Evolutionary conservation across 2,113 vertebrate species (phyloP), one percentile per base, ranked within the genome.

Genomic region (Crotalus horridus): DNA sequence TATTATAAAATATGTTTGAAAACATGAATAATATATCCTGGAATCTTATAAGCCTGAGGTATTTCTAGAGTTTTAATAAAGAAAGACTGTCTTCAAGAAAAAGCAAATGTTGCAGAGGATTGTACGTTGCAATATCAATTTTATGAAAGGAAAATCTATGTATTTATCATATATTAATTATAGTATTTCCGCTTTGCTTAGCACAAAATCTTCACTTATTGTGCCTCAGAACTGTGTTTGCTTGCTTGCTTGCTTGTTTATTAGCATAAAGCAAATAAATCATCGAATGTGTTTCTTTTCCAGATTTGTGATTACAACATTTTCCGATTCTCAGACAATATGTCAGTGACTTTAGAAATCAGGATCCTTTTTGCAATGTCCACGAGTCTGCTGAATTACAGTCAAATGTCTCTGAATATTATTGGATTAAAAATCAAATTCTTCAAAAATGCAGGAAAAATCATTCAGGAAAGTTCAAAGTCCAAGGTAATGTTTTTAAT

Each of bases 401-500:
- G 17, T 81, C 17, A 21, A 81, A 69, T 33, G 12, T n/a, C 12
- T 59, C 43, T 51, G 29, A 85, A 3, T 4, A 24, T 29, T 55
- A 85, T 54, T 87, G 92, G 69, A 93, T 94, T 87, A 93, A 93
- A 20, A 89, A 59, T 58, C 33, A 48, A 51, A 90, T 94, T 86
- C 51, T 51, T 46, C 48, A 85, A 93, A 54, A 88, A 94, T 21
- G 48, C 1, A 13, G 26, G 29, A 59, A 26, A 91, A 95, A 92
- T 48, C 58, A 53, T 69, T 56, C 9, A 58, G 24, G 61, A 81
- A 94, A 90, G 20, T 24, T 88, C n/a, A 0, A 0, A 89, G 87
- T 51, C 46, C 94, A 56, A 89, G 12, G 54, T 93, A 26, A 0
- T 0, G 53, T 21, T 5, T 61, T 5, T n/a, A 87, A 88, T 53